Base-by-base conservation (phyloP, 2,797 vertebrate species). In the Xenopus petersii region DNA sequence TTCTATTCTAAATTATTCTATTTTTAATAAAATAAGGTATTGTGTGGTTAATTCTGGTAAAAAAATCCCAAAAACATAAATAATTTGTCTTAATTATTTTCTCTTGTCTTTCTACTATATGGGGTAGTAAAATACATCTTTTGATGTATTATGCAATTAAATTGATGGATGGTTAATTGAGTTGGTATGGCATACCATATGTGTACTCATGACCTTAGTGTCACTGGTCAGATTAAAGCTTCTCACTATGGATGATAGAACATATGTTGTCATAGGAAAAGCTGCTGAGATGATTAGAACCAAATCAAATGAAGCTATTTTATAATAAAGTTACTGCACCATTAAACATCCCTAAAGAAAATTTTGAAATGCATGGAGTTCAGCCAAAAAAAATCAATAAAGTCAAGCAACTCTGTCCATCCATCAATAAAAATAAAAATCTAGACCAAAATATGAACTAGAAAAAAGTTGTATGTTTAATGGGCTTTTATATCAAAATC, bases 141-240 rank as follows among this genome's bases (percentile, higher is more conserved):
- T 87, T 91, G 90, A 92, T 92, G 84, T 90, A 91, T 89, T 89
- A 90, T 88, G 86, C 83, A 92, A 88, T 89, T 90, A 91, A 86
- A 84, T 82, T 92, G 91, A 93, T 91, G 89, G 89, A 94, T 90
- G 85, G 87, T 85, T 92, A 91, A 92, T 89, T 89, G 91, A 91
- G 88, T 89, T 84, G 81, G 83, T 79, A 81, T 87, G 89, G 86
- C 86, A 88, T 87, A 89, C 88, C 88, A 89, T 89, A 90, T 90
- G 88, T 91, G 89, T 89, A 84, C 83, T 87, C 79, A 83, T 85
- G 88, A 91, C 88, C 88, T 85, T 78, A 84, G 87, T 89, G 87
- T 88, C 89, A 90, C 75, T 84, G 86, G 88, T 88, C 87, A 88
- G 84, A 88, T 86, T 86, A 85, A 86, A 81, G 81, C 76, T 86